These are phyloP conservation scores for Mamestra configurata DNA, from an alignment of 1,140 invertebrate genomes.

Conservation along the genomic window DNA sequence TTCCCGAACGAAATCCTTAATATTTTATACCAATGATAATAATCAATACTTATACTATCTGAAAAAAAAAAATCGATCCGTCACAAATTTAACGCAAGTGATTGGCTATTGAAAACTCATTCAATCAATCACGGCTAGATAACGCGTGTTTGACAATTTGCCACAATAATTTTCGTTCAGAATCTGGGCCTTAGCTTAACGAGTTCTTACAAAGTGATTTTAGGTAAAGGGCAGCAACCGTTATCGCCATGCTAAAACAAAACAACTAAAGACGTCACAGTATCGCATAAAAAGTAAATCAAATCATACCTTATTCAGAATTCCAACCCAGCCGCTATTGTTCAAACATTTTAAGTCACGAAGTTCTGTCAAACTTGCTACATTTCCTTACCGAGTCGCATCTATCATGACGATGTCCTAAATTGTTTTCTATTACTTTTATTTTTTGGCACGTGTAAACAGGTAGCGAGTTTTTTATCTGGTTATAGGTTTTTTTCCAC, in stretches of 20 bases:
- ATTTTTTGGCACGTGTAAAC: slow-evolving; percentile 32
- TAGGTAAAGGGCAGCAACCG: not conserved
- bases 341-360: not conserved
- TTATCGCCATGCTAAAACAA: not conserved
- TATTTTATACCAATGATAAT: too few relatives aligned
- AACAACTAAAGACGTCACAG: not conserved
- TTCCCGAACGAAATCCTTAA: too few relatives aligned
- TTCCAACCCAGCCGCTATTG: not conserved
- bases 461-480: slow-evolving; percentile 37
- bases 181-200: too few relatives aligned
- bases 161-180: too few relatives aligned
- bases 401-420: slow-evolving; percentile 6
- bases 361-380: not conserved
- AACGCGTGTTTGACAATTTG: too few relatives aligned
- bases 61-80: too few relatives aligned
- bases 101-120: too few relatives aligned
- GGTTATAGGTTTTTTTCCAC: slow-evolving; percentile 21
- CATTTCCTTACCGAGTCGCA: slow-evolving; percentile 28
- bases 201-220: too few relatives aligned
- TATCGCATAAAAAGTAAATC: not conserved
- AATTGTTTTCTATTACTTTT: slow-evolving; percentile 28
- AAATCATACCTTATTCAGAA: not conserved
- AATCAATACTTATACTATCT: too few relatives aligned
- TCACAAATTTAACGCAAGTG: too few relatives aligned
- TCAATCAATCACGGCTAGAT: too few relatives aligned